Base-by-base conservation (phyloP, 2,888 invertebrate species). In the Eristalinus aeneus region DNA sequence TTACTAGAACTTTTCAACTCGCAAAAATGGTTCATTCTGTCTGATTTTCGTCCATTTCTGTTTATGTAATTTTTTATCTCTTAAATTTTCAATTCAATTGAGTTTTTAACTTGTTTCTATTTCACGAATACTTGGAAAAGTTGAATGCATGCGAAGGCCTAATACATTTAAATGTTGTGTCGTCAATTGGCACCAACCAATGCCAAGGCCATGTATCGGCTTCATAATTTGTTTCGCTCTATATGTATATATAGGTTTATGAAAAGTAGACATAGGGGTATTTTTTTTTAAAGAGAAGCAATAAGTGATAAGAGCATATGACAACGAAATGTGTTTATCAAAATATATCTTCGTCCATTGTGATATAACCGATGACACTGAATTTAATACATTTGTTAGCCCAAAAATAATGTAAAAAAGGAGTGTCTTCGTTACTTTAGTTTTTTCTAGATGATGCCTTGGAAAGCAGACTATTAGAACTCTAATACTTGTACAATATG, bases 301-400 rank as follows among this genome's bases (percentile, higher is more conserved):
- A 11, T 12, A 9, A 53, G 65, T 65, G 65, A 72, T 73, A 39
- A 73, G 60, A 67, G 54, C 72, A 73, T 73, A 72, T 79, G 79
- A 79, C 65, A 36, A 72, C 60, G 67, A 60, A 79, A 72, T 23
- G 71, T 58, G 34, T 63, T 63, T 69, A 77, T 63, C 11, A 39
- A 72, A 22, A 58, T 34, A 34, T 16, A 65, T 36, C 16, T 54
- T n/a, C n/a, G 46, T 56, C 78, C 64, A 58, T 32, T 71, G 78
- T 72, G 71, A 78, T 53, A 72, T 65, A 78, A 77, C 53, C 58
- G n/a, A n/a, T n/a, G n/a, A n/a, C n/a, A n/a, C n/a, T n/a, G n/a
- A n/a, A n/a, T n/a, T n/a, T n/a, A n/a, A n/a, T n/a, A n/a, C n/a
- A n/a, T n/a, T n/a, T n/a, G n/a, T n/a, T n/a, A n/a, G n/a, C n/a